Evolutionary conservation across 2,888 invertebrate species (phyloP).

Genomic region (Nemapogon koenigi): DNA sequence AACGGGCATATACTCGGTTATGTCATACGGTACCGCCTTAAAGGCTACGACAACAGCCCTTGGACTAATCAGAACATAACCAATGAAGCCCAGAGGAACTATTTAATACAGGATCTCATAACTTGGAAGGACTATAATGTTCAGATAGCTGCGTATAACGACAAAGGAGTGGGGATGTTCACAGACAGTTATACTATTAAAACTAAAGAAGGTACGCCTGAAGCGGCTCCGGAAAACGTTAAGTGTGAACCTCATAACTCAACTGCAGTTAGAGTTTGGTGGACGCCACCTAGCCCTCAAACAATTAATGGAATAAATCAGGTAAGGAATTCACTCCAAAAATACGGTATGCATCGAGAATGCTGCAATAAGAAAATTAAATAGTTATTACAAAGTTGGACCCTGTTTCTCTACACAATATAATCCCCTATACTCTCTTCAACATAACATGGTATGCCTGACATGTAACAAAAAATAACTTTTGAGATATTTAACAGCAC

Average conservation of each 20-base stretch:
- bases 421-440: too few relatives aligned
- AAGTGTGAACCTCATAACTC: slow-evolving; percentile 83
- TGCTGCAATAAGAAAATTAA: too few relatives aligned
- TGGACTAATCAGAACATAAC: slow-evolving; percentile 93
- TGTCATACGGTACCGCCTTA: slow-evolving; percentile 87
- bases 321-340: too few relatives aligned
- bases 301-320: slow-evolving; percentile 98
- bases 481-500: too few relatives aligned
- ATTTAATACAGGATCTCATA: slow-evolving; percentile 88
- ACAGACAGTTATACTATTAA: slow-evolving; percentile 91
- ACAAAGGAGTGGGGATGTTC: slow-evolving; percentile 93
- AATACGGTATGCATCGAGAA: too few relatives aligned
- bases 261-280: slow-evolving; percentile 81
- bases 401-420: too few relatives aligned
- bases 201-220: slow-evolving; percentile 95
- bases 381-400: too few relatives aligned
- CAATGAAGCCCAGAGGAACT: slow-evolving; percentile 90
- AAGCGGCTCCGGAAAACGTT: slow-evolving; percentile 87
- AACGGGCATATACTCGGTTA: slow-evolving; percentile 96
- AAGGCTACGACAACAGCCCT: slow-evolving; percentile 90
- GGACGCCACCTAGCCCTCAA: slow-evolving; percentile 97
- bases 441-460: too few relatives aligned
- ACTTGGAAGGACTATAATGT: slow-evolving; percentile 98
- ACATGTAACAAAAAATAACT: too few relatives aligned
- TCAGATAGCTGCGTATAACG: slow-evolving; percentile 96